Evolutionary conservation across 2,113 vertebrate genomes (phyloP).

Genomic region (Crypturellus undulatus): DNA sequence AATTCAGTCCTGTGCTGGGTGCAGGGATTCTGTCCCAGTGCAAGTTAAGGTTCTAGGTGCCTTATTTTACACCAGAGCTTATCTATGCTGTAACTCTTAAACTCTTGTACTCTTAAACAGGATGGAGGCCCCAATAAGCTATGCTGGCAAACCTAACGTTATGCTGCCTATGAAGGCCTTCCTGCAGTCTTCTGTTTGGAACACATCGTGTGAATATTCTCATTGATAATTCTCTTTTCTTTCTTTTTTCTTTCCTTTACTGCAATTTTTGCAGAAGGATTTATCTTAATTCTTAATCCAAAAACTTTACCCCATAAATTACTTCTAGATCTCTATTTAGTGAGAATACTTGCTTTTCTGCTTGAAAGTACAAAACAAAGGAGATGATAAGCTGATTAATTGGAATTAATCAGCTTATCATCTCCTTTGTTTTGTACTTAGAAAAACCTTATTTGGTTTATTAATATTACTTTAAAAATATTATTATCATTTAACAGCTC

Average conservation of each 20-base stretch:
- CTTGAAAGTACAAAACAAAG: no score
- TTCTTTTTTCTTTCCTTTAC: not conserved
- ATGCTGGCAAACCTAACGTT: not conserved
- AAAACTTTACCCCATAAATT: not conserved
- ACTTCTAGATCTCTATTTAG: not conserved
- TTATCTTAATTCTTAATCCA: not conserved
- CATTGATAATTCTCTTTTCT: not conserved
- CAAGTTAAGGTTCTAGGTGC: not conserved
- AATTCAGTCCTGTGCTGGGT: not conserved
- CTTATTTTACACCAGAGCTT: not conserved
- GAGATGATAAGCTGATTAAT: no score
- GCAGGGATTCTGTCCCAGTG: no score
- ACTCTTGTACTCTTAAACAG: not conserved
- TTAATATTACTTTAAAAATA: not conserved
- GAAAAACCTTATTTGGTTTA: not conserved
- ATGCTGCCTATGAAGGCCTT: not conserved
- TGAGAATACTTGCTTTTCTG: not conserved
- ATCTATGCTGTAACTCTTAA: not conserved
- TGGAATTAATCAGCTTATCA: not conserved
- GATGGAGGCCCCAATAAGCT: not conserved
- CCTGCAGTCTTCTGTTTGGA: not conserved
- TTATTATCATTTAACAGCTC: not conserved
- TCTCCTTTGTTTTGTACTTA: not conserved
- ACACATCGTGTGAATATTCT: not conserved
- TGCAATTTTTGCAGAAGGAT: not conserved